Base-by-base conservation (phyloP, 2,888 invertebrate species). In the Troides helena region DNA sequence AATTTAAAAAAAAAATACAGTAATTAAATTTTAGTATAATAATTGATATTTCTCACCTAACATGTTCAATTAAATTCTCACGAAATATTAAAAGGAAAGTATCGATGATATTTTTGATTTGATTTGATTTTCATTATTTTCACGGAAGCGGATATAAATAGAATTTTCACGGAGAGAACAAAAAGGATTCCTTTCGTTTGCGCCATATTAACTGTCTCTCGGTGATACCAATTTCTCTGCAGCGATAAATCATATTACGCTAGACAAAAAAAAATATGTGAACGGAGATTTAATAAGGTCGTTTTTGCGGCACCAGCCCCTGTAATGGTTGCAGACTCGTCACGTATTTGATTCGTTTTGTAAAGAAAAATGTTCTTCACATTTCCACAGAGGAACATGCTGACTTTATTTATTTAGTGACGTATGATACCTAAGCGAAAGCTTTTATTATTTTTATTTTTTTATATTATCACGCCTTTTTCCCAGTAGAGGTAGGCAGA, bases 331-430 rank as follows among this genome's bases (percentile, higher is more conserved):
- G 57, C 67, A 46, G 23, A 67, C 57, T 62, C 62, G 57, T 67
- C 62, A 56, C 62, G 62, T 67, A 62, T 67, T 58, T 67, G 62
- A 67, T 67, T 67, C 62, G 62, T 67, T 62, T 67, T 58, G 57
- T n/a, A 21, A 14, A 56, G 56, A n/a, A 65, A 18, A 57, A 17
- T 58, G 14, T 58, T 18, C 21, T 23, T n/a, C 57, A 23, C 14
- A 25, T 58, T 58, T 58, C 57, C n/a, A 7, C 23, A 3, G 57
- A 58, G 25, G 8, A 58, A 10, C 21, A 58, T 4, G 23, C 23
- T 53, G 53, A 23, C 21, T 23, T 23, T 23, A 23, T 23, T 58
- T 58, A 23, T 58, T 58, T 58, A 21, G 56, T 2, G 6, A 53
- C 18, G n/a, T 53, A 53, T n/a, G n/a, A n/a, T 53, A 46, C 18